Base-by-base conservation (phyloP, 2,797 vertebrate species). In the Rhinoraja longicauda region DNA sequence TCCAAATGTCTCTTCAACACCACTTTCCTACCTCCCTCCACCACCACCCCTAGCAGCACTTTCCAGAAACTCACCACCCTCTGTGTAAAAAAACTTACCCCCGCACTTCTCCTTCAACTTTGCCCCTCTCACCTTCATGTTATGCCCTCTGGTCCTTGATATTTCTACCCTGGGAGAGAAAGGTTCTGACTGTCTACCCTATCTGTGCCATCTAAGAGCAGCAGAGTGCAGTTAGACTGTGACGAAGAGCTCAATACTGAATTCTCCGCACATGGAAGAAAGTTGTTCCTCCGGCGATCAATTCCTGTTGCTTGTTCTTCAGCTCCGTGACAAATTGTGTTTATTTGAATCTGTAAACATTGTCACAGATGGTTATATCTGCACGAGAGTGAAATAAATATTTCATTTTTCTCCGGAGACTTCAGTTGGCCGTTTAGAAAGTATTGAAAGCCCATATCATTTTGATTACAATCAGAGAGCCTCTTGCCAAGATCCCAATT, bases 331-430 rank as follows among this genome's bases (percentile, higher is more conserved):
- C 70, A 6, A 92, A 72, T 45, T 53, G 12, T 29, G 24, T 73
- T 75, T 84, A 57, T 84, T 79, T n/a, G 67, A 92, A 13, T 29
- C 70, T 92, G 70, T 92, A 92, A 92, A 75, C 39, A 92, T 72
- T 26, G 90, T 75, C 90, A 29, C 12, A 0, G 21, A 57, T 24
- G 10, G 90, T 70, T 73, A 75, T 53, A 53, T 53, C 70, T 92
- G 39, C 39, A 92, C n/a, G 67, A 73, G 45, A 73, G 75, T 75
- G 36, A 92, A 29, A 29, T 72, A 92, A 92, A 45, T 24, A 92
- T 92, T 92, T 36, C 29, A 57, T 5, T 75, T 92, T 92, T 75
- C 67, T 53, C 90, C n/a, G 39, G 90, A 57, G 67, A 92, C n/a
- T 73, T 75, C 57, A 8, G 72, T 75, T 24, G 90, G 70, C 90